Percentiles rank a stretch among this genome's conserved stretches.
These are phyloP conservation scores for Bombyx mori DNA, from an alignment of 1,140 invertebrate species.

Conservation along the genomic window DNA sequence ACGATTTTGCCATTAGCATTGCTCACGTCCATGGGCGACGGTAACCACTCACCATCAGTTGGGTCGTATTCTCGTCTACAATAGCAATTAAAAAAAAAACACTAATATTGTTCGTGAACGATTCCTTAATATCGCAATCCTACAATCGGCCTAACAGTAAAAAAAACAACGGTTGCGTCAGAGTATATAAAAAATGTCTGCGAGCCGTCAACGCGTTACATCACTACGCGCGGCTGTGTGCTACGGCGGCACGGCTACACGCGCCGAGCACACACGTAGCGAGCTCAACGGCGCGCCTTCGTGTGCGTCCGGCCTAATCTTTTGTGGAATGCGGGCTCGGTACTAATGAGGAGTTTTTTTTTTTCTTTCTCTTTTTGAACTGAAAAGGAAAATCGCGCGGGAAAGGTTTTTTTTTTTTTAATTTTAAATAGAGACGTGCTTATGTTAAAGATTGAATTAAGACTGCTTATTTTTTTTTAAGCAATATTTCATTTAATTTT, in stretches of 20 bases:
- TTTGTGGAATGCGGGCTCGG: slow-evolving; percentile 62
- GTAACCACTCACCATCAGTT: too few relatives aligned
- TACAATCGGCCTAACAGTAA: slow-evolving; percentile 35
- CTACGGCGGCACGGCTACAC: neutral
- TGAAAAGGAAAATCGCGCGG: too few relatives aligned
- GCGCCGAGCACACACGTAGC: slow-evolving; percentile 3
- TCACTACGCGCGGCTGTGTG: slow-evolving; percentile 27
- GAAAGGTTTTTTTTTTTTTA: too few relatives aligned
- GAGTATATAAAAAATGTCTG: slow-evolving; percentile 66
- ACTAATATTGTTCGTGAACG: too few relatives aligned
- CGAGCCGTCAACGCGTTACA: slow-evolving; percentile 62
- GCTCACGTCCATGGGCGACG: too few relatives aligned
- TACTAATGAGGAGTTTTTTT: slow-evolving; percentile 63
- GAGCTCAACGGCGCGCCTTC: slow-evolving; percentile 5
- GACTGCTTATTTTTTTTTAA: too few relatives aligned
- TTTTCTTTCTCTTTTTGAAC: slow-evolving; percentile 12
- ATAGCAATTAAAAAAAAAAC: too few relatives aligned
- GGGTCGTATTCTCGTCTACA: too few relatives aligned
- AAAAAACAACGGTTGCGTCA: slow-evolving; percentile 66
- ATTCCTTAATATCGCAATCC: neutral
- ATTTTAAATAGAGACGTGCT: too few relatives aligned
- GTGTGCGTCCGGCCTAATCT: slow-evolving; percentile 50
- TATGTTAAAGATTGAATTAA: too few relatives aligned
- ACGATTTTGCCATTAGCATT: too few relatives aligned
- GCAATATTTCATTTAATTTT: too few relatives aligned